Evolutionary conservation across 2,888 invertebrate species (phyloP).

Genomic region (Tortrix viridana): DNA sequence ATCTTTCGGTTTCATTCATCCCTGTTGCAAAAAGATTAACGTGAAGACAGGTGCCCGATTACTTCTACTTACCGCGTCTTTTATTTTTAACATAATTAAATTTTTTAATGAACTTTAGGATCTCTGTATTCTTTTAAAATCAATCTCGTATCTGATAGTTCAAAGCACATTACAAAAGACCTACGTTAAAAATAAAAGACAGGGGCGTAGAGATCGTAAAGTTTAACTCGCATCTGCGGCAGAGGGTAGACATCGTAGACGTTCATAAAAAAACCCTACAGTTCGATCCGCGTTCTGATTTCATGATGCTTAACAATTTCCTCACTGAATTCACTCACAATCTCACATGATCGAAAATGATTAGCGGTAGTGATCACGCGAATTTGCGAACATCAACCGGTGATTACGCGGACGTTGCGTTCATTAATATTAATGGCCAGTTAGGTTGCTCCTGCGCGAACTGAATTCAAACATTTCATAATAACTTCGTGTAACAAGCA

Average conservation of each 20-base stretch:
- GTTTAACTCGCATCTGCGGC: conserved; percentile 10
- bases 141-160: too few relatives aligned
- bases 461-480: conserved; percentile 1
- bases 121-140: too few relatives aligned
- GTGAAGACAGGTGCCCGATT: too few relatives aligned
- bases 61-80: too few relatives aligned
- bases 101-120: too few relatives aligned
- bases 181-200: conserved; percentile 1
- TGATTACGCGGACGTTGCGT: conserved; percentile 37
- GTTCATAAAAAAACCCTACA: background rate
- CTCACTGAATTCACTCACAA: conserved; percentile 5
- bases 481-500: background rate
- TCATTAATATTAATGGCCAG: conserved; percentile 38
- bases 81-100: too few relatives aligned
- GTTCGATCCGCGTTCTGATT: background rate
- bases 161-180: too few relatives aligned
- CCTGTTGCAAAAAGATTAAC: too few relatives aligned
- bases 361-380: conserved; percentile 19
- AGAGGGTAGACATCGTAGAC: background rate
- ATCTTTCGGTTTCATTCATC: too few relatives aligned
- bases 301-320: conserved; percentile 4
- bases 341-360: conserved; percentile 14
- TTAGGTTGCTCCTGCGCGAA: conserved; percentile 31
- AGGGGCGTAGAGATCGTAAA: conserved; percentile 14
- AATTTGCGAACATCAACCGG: conserved; percentile 25